Base-by-base conservation (phyloP, 1,140 invertebrate genomes). In the Hetaerina americana region DNA sequence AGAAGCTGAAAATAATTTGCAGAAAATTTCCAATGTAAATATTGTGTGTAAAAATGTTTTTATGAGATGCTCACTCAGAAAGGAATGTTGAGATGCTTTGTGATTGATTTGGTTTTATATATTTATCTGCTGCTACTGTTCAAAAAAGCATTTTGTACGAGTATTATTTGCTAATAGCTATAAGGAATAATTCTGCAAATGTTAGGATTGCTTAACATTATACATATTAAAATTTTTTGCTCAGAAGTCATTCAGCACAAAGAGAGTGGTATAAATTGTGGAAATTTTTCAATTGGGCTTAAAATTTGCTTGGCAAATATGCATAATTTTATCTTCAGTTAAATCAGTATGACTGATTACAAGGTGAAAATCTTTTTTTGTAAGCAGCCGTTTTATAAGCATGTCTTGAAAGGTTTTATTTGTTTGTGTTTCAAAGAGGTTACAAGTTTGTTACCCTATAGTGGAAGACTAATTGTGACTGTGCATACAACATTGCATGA, bases 381-480 rank as follows among this genome's bases (percentile, higher is more conserved):
- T 27, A 26, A 69, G n/a, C 26, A 5, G 28, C n/a, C 8, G 15
- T 27, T 26, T 27, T 26, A 28, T 22, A 25, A 69, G 18, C 10
- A 27, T 69, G n/a, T 69, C 6, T 69, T 27, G 26, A 26, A 27
- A 69, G 5, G n/a, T 69, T 69, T 28, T 69, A 27, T 69, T 66
- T 66, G 66, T 66, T 66, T 5, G 26, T 66, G 66, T 66, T 24
- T 25, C 26, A 27, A 27, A 26, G 28, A 69, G n/a, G 28, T n/a
- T 3, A 5, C 26, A 27, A 69, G 12, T 27, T 27, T 27, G 26
- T 27, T n/a, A 69, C 10, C 12, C 26, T 18, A 12, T 27, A 10
- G 18, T 69, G 18, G 26, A 69, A 26, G 27, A 26, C 26, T 27
- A 26, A 18, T 27, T n/a, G 28, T 69, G 26, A 28, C 28, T 69